Base-by-base conservation (phyloP, 2,113 vertebrate species). In the Mugil cephalus region DNA sequence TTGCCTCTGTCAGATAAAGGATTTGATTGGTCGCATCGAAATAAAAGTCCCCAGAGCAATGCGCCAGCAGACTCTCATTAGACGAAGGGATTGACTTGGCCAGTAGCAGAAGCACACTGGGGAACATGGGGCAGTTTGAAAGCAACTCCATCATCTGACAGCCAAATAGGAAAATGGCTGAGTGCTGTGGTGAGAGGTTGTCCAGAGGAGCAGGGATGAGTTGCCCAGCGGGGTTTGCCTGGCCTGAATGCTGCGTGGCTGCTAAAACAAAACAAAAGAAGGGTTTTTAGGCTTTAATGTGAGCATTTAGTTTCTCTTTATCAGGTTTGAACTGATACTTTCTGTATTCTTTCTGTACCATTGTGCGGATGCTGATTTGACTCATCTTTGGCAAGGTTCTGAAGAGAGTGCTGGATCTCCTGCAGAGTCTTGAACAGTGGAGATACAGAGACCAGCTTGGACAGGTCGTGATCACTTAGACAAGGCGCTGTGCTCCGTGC, bases 361-460 rank as follows among this genome's bases (percentile, higher is more conserved):
- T 55, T 63, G 64, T 48, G 54, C 8, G 60, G 60, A 46, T 50
- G 56, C 36, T 64, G 72, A 79, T 60, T 42, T 21, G 80, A 36
- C 46, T 84, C 54, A 65, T 64, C 15, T 55, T 13, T 36, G 53
- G 78, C 53, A 7, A 91, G 79, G 2, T 73, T 88, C 48, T 93
- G 87, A 55, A 96, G 80, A 42, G 90, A 93, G 64, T 94, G 89
- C 47, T 94, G 94, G 72, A 95, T 94, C 35, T 95, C 93, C 45
- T 83, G 84, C 46, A 95, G 90, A 5, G 93, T 95, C 80, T 87
- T 94, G 86, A 93, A 94, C 18, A 96, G 87, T 18, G 95, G 95
- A 13, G 95, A 93, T 55, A 94, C 74, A 35, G 85, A 87, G 72
- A 94, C 80, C 74, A 95, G 75, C 14, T 83, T 92, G 66, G 92